Conservation (phyloP, 2,797 vertebrate genomes). For the Sebastes hopkinsi region DNA sequence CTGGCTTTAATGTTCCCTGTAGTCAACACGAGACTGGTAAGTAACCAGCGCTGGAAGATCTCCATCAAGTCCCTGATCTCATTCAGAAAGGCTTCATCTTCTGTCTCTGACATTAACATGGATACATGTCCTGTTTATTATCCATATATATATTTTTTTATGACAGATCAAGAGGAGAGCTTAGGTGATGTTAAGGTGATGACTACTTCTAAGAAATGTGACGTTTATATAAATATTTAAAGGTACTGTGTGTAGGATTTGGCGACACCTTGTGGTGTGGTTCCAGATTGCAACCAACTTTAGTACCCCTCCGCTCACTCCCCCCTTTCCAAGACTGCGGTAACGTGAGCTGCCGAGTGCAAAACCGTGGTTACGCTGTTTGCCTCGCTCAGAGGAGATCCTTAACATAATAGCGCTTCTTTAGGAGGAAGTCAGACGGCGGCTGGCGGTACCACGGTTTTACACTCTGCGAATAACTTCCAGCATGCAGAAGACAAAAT, state of each 20-base stretch:
- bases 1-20: slow-evolving; percentile 96
- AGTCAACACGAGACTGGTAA: slow-evolving; percentile 97
- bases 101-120: neutral
- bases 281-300: too few species aligned
- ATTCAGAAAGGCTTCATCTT: neutral
- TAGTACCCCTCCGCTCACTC: too few species aligned
- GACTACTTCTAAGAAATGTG: neutral
- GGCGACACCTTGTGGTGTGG: too few species aligned
- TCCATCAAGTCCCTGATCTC: neutral
- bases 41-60: slow-evolving; percentile 54
- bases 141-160: neutral
- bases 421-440: too few species aligned
- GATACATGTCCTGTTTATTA: neutral
- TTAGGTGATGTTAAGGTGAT: neutral
- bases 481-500: neutral
- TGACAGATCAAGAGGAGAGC: neutral
- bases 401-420: too few species aligned
- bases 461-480: neutral
- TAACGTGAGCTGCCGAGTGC: too few species aligned
- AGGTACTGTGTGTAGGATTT: too few species aligned
- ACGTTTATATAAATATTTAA: neutral
- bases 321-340: too few species aligned
- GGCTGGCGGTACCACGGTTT: too few species aligned
- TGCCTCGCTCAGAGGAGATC: too few species aligned
- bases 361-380: too few species aligned